Evolutionary conservation across 2,888 invertebrate genomes (phyloP).

Genomic region (Lathronympha strigana): DNA sequence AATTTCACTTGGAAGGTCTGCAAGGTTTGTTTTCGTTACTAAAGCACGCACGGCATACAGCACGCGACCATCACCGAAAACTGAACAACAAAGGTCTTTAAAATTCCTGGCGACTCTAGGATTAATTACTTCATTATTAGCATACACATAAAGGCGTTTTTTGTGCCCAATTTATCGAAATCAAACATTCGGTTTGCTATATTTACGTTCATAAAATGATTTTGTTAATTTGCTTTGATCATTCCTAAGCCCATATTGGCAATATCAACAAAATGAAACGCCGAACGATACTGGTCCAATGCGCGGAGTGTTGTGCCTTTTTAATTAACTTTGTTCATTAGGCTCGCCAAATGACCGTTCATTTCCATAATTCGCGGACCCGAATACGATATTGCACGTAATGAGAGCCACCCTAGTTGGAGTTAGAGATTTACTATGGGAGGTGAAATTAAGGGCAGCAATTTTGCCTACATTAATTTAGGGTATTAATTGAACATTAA

Average conservation of each 20-base stretch:
- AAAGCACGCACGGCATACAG: too few species aligned
- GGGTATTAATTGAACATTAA: too few species aligned
- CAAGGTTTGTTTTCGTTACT: too few species aligned
- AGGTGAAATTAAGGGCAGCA: neutral
- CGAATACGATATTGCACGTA: slow-evolving; percentile 30
- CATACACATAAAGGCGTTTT: neutral
- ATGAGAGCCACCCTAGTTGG: slow-evolving; percentile 16
- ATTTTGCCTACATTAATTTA: neutral
- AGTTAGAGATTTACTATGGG: slow-evolving; percentile 18
- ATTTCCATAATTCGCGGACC: slow-evolving; percentile 38
- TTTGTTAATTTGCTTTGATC: slow-evolving; percentile 49
- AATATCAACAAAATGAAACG: slow-evolving; percentile 63
- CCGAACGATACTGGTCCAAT: slow-evolving; percentile 58
- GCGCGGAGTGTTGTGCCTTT: slow-evolving; percentile 61
- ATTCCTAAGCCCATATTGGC: slow-evolving; percentile 58
- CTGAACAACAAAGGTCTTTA: too few species aligned
- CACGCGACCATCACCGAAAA: too few species aligned
- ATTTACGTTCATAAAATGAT: slow-evolving; percentile 15
- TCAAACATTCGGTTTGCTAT: slow-evolving; percentile 1
- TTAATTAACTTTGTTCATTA: slow-evolving; percentile 62
- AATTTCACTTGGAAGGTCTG: too few species aligned
- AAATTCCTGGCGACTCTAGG: too few species aligned
- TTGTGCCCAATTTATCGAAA: slow-evolving; percentile 1
- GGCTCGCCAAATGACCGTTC: slow-evolving; percentile 43
- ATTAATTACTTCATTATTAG: too few species aligned